Evolutionary conservation across 2,797 vertebrate species (phyloP).

Genomic region (Synaphobranchus kaupii): DNA sequence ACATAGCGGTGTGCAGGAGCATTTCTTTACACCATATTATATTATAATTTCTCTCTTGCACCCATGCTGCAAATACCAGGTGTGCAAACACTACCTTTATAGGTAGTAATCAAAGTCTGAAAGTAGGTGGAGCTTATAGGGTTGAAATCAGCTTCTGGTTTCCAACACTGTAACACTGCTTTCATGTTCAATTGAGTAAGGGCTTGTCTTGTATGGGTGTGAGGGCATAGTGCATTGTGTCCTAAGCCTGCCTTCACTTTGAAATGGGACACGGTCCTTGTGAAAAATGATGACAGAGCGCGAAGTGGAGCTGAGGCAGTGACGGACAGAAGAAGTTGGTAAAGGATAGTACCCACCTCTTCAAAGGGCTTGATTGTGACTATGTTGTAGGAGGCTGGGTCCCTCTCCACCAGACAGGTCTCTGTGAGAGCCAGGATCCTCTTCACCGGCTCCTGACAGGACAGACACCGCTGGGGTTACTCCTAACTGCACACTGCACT

Average conservation of each 20-base stretch:
- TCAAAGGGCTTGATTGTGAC: slow-evolving; percentile 94
- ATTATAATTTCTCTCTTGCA: background rate
- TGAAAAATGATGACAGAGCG: background rate
- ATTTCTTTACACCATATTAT: background rate
- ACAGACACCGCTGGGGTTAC: background rate
- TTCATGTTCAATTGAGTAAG: background rate
- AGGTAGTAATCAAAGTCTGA: background rate
- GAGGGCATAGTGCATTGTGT: background rate
- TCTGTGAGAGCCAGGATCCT: slow-evolving; percentile 93
- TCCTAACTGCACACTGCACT: background rate
- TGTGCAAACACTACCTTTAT: background rate
- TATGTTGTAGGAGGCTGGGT: slow-evolving; percentile 97
- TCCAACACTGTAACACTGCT: background rate
- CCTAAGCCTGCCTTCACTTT: background rate
- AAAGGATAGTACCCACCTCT: slow-evolving; percentile 78
- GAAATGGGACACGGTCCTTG: background rate
- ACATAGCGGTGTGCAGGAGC: background rate
- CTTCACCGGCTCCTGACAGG: slow-evolving; percentile 86
- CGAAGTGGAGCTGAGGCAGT: background rate
- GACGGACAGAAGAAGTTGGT: background rate
- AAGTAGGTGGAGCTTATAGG: background rate
- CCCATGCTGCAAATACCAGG: background rate
- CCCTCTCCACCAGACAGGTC: slow-evolving; percentile 94
- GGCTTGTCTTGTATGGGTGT: background rate
- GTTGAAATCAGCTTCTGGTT: too few species aligned